Base-by-base conservation (phyloP, 2,888 invertebrate species). In the Aleiodes alternator region DNA sequence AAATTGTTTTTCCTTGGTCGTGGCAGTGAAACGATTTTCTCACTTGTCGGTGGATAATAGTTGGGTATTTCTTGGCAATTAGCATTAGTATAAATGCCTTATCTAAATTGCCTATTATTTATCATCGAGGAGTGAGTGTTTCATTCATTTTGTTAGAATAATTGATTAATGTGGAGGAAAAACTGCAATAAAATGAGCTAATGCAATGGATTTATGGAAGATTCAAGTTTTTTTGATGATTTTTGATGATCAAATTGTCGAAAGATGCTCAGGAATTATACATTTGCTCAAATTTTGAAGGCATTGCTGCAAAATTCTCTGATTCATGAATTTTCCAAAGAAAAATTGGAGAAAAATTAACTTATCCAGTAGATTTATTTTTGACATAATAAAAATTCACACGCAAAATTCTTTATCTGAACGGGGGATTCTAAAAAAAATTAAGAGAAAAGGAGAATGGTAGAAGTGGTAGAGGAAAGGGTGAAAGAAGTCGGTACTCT, bases 401-500 rank as follows among this genome's bases (percentile, higher is more conserved):
- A 57, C 57, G 31, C 57, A 31, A 57, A 57, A 57, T 57, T 31
- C 31, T 57, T 57, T n/a, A 57, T 57, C 57, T 29, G 57, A 57
- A 57, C 57, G 12, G 31, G 16, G 57, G 57, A 16, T n/a, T 57
- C 11, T 16, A 16, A 23, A 57, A 57, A 56, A 48, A 69, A 69
- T 69, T 50, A 61, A 64, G 69, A 72, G 69, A 78, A 75, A 79
- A 77, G 71, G 55, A 56, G 57, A 57, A 57, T 57, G 57, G 31
- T 57, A 72, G 80, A 82, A 77, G 78, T 80, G 76, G 61, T 80
- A 72, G 64, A 77, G 76, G 78, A 80, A 78, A 79, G 80, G 82
- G 78, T 76, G 82, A 80, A 81, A 81, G 81, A 82, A 84, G 80
- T 81, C 87, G 87, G 84, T 83, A 80, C 81, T 82, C 84, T 87